These are phyloP conservation scores for Caenorhabditis briggsae DNA, from an alignment of 1,140 invertebrate genomes.

Conservation along the genomic window DNA sequence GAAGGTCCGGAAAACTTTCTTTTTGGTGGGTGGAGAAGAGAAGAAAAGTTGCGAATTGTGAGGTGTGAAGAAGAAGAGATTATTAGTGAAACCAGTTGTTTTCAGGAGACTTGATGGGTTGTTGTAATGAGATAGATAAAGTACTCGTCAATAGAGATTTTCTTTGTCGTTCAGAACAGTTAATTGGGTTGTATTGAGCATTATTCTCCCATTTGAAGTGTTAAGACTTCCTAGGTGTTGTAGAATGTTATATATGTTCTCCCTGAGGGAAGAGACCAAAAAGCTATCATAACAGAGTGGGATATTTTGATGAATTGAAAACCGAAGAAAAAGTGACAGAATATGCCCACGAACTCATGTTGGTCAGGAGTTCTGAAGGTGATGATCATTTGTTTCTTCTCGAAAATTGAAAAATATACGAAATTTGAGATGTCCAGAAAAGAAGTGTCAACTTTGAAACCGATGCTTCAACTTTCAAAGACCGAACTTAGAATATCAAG, in stretches of 20 bases:
- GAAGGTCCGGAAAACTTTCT: no score
- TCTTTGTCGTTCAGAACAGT: neutral
- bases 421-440: conserved; percentile 14
- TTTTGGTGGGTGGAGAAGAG: no score
- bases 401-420: neutral
- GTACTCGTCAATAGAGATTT: no score
- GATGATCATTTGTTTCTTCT: conserved; percentile 47
- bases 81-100: no score
- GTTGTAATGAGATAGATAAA: neutral
- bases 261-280: neutral
- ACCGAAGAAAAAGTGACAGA: neutral
- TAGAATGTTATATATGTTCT: no score
- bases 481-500: neutral
- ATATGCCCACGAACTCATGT: conserved; percentile 8
- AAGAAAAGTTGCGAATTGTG: no score
- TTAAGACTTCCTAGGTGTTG: no score
- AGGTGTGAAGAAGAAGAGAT: no score
- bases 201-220: neutral
- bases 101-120: no score
- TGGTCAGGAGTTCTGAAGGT: neutral
- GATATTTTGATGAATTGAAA: conserved; percentile 22
- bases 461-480: neutral
- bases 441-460: neutral
- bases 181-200: conserved; percentile 13
- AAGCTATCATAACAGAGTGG: conserved; percentile 3